Evolutionary conservation across 2,888 invertebrate genomes (phyloP).

Genomic region (Euspilapteryx auroguttella): DNA sequence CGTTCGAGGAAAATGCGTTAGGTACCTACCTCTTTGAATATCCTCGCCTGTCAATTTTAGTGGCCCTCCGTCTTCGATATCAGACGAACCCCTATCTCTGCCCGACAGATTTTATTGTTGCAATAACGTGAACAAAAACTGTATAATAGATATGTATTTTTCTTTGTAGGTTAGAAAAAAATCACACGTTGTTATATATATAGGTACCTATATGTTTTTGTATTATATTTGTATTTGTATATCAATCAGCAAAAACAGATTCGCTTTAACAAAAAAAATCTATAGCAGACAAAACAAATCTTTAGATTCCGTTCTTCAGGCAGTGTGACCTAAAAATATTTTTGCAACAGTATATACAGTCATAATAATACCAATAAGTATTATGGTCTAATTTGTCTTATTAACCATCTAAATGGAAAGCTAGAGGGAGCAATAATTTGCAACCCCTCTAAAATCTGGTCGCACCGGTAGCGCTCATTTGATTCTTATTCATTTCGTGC

Average conservation of each 20-base stretch:
- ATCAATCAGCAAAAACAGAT: too few relatives aligned
- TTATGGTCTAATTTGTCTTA: constrained; percentile 43
- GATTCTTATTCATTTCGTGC: constrained; percentile 52
- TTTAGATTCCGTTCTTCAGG: too few relatives aligned
- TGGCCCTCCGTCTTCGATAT: constrained; percentile 23
- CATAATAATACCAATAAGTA: constrained; percentile 20
- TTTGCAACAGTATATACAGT: neutral
- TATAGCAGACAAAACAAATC: too few relatives aligned
- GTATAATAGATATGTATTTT: too few relatives aligned
- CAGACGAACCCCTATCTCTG: constrained; percentile 19
- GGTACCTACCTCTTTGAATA: constrained; percentile 30
- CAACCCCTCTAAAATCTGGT: constrained; percentile 22
- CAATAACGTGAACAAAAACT: neutral
- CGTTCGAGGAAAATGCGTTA: neutral
- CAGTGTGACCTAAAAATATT: too few relatives aligned
- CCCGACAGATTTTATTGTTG: constrained; percentile 8
- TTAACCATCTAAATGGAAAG: constrained; percentile 39
- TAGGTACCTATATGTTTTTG: too few relatives aligned
- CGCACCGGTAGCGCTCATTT: constrained; percentile 34
- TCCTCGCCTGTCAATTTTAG: constrained; percentile 31
- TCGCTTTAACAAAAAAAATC: too few relatives aligned
- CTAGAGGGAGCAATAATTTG: constrained; percentile 29
- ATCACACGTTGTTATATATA: too few relatives aligned
- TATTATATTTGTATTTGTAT: too few relatives aligned
- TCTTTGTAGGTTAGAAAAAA: too few relatives aligned